phyloP scores from a whole-genome alignment of 30 jellyfish, hydroid and myxozoan genomes.

The Aurelia sp. region DNA sequence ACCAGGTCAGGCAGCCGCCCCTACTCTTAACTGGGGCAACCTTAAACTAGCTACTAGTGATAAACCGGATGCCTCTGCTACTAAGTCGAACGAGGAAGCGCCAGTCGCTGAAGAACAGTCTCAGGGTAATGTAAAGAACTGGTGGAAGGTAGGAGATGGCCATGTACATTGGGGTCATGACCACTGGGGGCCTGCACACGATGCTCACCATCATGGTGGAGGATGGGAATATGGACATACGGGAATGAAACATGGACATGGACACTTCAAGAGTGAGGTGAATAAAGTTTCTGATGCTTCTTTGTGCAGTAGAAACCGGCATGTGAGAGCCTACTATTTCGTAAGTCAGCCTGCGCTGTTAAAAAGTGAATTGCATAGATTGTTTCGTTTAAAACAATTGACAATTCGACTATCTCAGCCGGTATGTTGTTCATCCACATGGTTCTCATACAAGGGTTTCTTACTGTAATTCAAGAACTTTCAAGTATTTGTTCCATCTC shows the following conservation, averaged over 20 bases:
- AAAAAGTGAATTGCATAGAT: too few species aligned
- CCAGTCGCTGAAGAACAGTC: slow-evolving; percentile 27
- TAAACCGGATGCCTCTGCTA: slow-evolving; percentile 47
- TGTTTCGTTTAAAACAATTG: too few species aligned
- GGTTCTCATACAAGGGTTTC: too few species aligned
- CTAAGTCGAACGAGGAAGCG: slow-evolving; percentile 15
- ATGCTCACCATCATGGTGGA: slow-evolving; percentile 89
- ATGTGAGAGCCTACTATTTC: too few species aligned
- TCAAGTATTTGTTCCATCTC: too few species aligned
- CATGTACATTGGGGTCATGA: slow-evolving; percentile 99
- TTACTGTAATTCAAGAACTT: too few species aligned
- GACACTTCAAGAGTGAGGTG: slow-evolving; percentile 65
- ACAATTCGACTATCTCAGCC: too few species aligned
- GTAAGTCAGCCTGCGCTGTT: too few species aligned
- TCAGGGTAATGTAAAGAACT: slow-evolving; percentile 74
- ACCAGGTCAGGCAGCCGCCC: slow-evolving; percentile 53
- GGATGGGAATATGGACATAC: slow-evolving; percentile 98
- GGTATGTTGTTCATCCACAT: too few species aligned
- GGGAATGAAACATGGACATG: slow-evolving; percentile 90
- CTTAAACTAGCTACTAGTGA: slow-evolving; percentile 32
- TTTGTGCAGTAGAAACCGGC: background rate
- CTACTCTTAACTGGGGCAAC: slow-evolving; percentile 58
- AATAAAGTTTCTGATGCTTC: background rate
- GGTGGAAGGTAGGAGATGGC: slow-evolving; percentile 99
- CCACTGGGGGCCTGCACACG: slow-evolving; percentile 97